phyloP scores from a whole-genome alignment of 2,888 invertebrate genomes.

The Eristalis intricaria region DNA sequence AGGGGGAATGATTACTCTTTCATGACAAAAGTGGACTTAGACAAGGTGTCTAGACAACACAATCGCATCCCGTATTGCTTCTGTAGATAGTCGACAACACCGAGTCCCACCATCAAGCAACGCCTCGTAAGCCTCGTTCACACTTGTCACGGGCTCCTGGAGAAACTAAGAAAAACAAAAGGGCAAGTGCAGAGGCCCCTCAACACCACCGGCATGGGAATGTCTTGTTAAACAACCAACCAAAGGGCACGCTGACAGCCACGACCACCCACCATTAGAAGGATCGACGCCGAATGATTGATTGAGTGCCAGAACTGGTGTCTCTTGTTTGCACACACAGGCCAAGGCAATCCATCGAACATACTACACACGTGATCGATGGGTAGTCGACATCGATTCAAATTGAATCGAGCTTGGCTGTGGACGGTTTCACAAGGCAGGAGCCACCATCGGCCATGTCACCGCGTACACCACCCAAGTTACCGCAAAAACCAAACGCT shows the following conservation, averaged over 20 bases:
- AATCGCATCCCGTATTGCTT: no score
- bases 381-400: conserved; percentile 53
- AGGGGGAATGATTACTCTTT: no score
- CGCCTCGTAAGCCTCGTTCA: no score
- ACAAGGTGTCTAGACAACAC: no score
- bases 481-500: conserved; percentile 59
- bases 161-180: not conserved
- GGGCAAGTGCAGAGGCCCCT: not conserved
- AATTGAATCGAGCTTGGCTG: conserved; percentile 29
- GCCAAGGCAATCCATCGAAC: conserved; percentile 15
- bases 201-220: conserved; percentile 7
- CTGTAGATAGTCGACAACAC: no score
- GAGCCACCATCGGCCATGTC: conserved; percentile 34
- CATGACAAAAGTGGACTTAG: no score
- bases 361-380: conserved; percentile 28
- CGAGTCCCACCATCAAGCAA: no score
- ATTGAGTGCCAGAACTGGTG: conserved; percentile 35
- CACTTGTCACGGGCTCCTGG: not conserved
- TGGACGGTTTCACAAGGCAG: conserved; percentile 48
- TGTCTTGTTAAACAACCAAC: conserved; percentile 35
- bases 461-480: conserved; percentile 53
- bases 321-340: not conserved
- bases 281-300: conserved; percentile 35
- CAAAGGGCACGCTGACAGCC: conserved; percentile 21
- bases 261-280: conserved; percentile 45